A percentile compares a stretch with the other conserved stretches of the same genome.
These are phyloP conservation scores for Otus scops DNA, from an alignment of 2,797 vertebrate species.

Conservation along the genomic window DNA sequence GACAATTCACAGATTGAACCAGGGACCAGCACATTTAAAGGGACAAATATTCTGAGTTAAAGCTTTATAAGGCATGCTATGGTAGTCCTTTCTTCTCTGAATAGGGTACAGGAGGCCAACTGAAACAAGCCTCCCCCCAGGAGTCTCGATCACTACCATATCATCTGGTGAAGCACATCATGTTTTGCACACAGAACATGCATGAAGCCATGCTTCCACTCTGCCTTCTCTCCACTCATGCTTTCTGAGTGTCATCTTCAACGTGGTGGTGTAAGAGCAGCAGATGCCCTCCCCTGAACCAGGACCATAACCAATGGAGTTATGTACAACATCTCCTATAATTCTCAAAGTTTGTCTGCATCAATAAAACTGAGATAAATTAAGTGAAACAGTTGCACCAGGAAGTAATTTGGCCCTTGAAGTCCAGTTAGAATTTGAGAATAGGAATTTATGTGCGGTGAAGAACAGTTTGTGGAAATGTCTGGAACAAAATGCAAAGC, in stretches of 20 bases:
- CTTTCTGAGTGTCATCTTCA: background rate
- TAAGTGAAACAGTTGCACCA: background rate
- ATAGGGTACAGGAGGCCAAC: background rate
- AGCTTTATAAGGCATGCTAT: background rate
- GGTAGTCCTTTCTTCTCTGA: background rate
- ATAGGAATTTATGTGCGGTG: constrained; percentile 6
- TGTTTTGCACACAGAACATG: background rate
- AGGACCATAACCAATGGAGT: too few relatives aligned
- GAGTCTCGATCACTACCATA: rapidly evolving
- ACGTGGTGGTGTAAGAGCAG: rapidly evolving
- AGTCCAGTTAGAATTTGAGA: background rate
- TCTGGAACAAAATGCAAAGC: constrained; percentile 54
- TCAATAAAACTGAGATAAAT: background rate
- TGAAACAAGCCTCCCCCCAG: background rate
- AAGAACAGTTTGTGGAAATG: constrained; percentile 14
- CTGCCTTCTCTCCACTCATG: rapidly evolving
- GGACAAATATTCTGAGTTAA: background rate
- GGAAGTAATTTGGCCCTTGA: background rate
- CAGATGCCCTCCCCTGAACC: background rate
- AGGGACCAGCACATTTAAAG: background rate
- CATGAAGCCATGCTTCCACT: background rate
- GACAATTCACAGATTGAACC: background rate
- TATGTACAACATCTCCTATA: background rate
- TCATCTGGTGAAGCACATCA: rapidly evolving
- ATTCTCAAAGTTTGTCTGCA: background rate